Conservation (phyloP, 2,113 vertebrate genomes). For the Tupaia chinensis region DNA sequence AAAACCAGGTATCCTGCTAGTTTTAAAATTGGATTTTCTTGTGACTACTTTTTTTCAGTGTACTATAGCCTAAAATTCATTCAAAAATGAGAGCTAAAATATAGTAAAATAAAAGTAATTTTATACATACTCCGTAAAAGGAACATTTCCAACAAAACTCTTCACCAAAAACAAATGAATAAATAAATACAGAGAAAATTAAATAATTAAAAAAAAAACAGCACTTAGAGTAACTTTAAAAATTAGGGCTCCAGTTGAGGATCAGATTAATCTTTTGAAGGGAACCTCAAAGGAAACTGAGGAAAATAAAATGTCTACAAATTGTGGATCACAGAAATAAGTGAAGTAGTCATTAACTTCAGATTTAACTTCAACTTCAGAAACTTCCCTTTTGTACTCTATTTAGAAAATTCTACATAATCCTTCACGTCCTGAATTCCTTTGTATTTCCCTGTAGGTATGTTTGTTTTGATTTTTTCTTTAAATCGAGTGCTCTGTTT, state of each 20-base stretch:
- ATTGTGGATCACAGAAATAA: neutral
- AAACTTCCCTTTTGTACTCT: neutral
- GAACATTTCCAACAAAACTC: neutral
- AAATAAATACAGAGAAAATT: neutral
- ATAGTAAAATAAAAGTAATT: neutral
- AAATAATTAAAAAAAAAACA: neutral
- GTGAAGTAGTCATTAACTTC: neutral
- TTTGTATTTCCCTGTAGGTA: neutral
- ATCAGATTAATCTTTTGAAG: neutral
- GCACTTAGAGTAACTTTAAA: neutral
- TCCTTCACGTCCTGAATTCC: neutral
- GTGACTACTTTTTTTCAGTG: neutral
- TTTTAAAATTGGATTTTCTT: neutral
- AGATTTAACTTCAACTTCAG: neutral
- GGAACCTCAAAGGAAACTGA: neutral
- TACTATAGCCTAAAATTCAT: neutral
- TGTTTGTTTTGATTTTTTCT: neutral
- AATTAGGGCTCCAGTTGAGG: neutral
- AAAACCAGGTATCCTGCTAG: neutral
- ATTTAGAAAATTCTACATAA: neutral
- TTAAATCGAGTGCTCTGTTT: neutral
- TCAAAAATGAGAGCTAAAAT: constrained; percentile 32
- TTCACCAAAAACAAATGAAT: neutral
- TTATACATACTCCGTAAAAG: neutral
- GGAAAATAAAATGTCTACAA: neutral